Evolutionary conservation across 1,140 invertebrate genomes (phyloP).

Genomic region (Dryas iulia): DNA sequence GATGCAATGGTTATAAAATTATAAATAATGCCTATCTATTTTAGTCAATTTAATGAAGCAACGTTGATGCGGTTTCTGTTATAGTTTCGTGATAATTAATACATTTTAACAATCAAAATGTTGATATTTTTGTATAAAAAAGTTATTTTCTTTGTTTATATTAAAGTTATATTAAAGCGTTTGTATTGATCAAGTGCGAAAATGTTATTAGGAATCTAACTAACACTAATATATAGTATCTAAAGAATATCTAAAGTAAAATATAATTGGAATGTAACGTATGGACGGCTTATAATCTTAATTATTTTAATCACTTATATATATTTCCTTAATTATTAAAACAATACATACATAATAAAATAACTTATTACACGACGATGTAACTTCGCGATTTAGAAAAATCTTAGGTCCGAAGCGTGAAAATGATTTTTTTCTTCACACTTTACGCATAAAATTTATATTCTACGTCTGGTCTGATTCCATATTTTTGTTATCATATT

Average conservation of each 20-base stretch:
- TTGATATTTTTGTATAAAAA: no score
- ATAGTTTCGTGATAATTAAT: not conserved
- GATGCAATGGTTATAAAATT: not conserved
- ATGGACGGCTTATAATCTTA: slow-evolving; percentile 43
- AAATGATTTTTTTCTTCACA: no score
- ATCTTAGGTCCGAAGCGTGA: no score
- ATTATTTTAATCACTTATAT: not conserved
- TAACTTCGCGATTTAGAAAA: no score
- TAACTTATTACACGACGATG: not conserved
- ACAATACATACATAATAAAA: not conserved
- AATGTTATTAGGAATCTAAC: not conserved
- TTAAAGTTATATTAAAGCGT: not conserved
- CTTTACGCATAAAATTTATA: no score
- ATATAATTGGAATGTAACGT: slow-evolving; percentile 54
- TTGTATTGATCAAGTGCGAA: slow-evolving; percentile 1
- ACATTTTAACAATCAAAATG: not conserved
- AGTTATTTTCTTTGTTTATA: not conserved
- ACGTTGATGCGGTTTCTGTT: not conserved
- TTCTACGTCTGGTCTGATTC: no score
- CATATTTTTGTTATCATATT: no score
- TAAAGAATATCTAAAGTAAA: not conserved
- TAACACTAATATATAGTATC: not conserved
- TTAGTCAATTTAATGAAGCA: not conserved
- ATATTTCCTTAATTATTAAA: not conserved
- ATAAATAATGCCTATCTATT: not conserved